These are phyloP conservation scores for Lasiommata megera DNA, from an alignment of 2,888 invertebrate species.

Conservation along the genomic window DNA sequence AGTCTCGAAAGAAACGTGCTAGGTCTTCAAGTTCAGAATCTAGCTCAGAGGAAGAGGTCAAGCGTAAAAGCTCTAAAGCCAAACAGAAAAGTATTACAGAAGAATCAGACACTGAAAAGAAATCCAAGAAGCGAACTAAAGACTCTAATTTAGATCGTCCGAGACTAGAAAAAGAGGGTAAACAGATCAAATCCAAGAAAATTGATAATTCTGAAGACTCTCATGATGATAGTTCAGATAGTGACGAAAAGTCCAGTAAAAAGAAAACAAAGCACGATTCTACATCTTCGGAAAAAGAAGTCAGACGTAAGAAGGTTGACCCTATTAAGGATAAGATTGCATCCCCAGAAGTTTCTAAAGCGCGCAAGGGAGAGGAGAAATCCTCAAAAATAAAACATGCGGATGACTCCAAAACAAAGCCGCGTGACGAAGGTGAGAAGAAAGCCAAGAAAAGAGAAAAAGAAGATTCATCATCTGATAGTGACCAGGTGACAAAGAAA, in stretches of 20 bases:
- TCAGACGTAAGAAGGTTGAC: constrained; percentile 65
- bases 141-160: constrained; percentile 61
- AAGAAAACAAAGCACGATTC: constrained; percentile 73
- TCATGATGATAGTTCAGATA: constrained; percentile 68
- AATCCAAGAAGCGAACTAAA: constrained; percentile 64
- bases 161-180: constrained; percentile 62
- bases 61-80: constrained; percentile 68
- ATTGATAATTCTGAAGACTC: constrained; percentile 67
- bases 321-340: constrained; percentile 57
- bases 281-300: constrained; percentile 69
- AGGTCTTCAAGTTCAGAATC: constrained; percentile 76
- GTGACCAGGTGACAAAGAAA: constrained; percentile 75
- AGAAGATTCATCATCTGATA: constrained; percentile 79
- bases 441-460: constrained; percentile 83
- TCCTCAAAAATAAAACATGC: constrained; percentile 72
- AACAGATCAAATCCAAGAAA: constrained; percentile 63
- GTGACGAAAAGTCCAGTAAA: constrained; percentile 77
- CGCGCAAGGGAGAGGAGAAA: constrained; percentile 63
- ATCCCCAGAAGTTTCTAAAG: constrained; percentile 65
- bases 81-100: constrained; percentile 76
- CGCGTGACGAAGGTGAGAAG: constrained; percentile 83
- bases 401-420: constrained; percentile 76
- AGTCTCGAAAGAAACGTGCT: constrained; percentile 68
- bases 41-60: constrained; percentile 76
- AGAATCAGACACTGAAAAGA: constrained; percentile 70